These are phyloP conservation scores for Ivindomyrus marchei DNA, from an alignment of 2,113 vertebrate species.

Conservation along the genomic window DNA sequence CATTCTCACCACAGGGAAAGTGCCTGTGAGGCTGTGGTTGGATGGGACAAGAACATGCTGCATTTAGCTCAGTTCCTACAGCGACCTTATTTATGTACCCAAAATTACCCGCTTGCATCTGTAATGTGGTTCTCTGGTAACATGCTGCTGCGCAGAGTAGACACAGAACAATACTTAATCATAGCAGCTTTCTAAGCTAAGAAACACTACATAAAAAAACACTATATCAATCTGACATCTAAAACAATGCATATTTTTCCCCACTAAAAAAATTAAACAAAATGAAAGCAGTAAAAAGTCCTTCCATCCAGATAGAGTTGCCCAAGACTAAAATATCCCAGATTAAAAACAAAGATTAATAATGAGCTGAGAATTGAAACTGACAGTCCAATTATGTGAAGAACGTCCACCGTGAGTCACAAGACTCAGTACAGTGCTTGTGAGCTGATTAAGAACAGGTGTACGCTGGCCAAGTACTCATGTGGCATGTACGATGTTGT, in stretches of 20 bases:
- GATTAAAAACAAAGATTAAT: neutral
- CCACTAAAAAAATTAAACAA: neutral
- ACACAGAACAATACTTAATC: conserved; percentile 20
- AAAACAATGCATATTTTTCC: neutral
- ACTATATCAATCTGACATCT: neutral
- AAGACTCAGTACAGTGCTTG: neutral
- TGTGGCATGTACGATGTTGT: neutral
- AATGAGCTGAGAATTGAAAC: neutral
- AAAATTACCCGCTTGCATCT: conserved; percentile 48
- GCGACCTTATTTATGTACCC: conserved; percentile 40
- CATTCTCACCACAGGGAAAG: neutral
- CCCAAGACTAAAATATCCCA: neutral
- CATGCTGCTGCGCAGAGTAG: conserved; percentile 7
- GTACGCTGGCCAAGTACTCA: neutral
- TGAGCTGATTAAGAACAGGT: neutral
- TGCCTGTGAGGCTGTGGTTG: conserved; percentile 1
- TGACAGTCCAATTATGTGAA: neutral
- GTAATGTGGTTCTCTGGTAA: conserved; percentile 40
- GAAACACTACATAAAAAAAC: neutral
- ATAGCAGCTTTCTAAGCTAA: neutral
- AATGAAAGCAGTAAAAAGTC: neutral
- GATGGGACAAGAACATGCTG: neutral
- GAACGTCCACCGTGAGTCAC: neutral
- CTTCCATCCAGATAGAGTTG: neutral
- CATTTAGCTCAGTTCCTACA: conserved; percentile 37